Base-by-base conservation (phyloP, 1,140 invertebrate genomes). In the Sarcophaga bullata region DNA sequence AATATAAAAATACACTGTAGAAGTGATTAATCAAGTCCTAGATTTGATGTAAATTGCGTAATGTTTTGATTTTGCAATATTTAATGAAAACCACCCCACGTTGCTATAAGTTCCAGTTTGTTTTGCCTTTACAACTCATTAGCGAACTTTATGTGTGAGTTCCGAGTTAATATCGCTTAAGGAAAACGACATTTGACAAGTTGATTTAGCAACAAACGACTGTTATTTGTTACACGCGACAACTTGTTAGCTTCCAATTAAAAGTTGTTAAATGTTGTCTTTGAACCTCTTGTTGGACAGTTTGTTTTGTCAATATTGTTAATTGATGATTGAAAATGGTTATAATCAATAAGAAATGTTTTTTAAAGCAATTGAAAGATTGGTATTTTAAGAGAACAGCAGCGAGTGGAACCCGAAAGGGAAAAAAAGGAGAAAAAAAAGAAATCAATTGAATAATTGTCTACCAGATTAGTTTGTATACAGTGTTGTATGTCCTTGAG, bases 101-200 rank as follows among this genome's bases (percentile, higher is more conserved):
- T 37, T 37, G 25, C 25, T 2, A 37, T 37, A 37, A 37, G 25
- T 37, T 37, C 1, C 25, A 37, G 25, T 3, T 62, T 58, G 54
- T 58, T 68, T 25, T 68, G 0, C 17, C 5, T 19, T 5, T 7
- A 19, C 3, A 68, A 68, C n/a, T 68, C 62, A 68, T 68, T 68
- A 68, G 19, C 17, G 0, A 17, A 68, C 9, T 68, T 19, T n/a
- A 58, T 58, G 7, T n/a, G 0, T 8, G 17, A 48, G 48, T 19
- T 50, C n/a, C 50, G 3, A 50, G 25, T 37, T 37, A 37, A 78
- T 78, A 8, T 10, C 75, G 75, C 48, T 10, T 52, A 78, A 78
- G 75, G 75, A 78, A 50, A 78, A 78, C 75, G 10, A 50, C 75
- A 50, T 78, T 52, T 19, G 62, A 68, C 62, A 25, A 25, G 48